Conservation (phyloP, 2,797 vertebrate genomes). For the Erpetoichthys calabaricus region DNA sequence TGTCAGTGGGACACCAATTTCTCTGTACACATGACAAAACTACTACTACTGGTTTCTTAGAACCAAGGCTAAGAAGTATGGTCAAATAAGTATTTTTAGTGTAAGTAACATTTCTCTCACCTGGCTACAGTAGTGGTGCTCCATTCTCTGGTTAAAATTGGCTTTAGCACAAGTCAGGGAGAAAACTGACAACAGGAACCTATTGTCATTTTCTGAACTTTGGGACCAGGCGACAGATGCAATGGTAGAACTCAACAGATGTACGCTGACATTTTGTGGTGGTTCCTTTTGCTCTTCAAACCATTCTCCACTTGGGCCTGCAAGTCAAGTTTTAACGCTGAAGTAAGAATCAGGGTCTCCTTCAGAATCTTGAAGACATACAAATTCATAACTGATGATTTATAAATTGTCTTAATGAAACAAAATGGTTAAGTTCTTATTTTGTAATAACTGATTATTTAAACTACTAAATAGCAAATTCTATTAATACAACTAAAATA, state of each 20-base stretch:
- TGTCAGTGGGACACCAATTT: no score
- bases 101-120: conserved; percentile 31
- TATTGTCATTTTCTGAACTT: conserved; percentile 42
- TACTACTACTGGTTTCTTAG: no score
- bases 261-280: conserved; percentile 60
- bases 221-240: conserved; percentile 69
- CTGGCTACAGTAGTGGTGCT: conserved; percentile 75
- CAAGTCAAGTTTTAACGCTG: not conserved
- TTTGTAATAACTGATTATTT: no score
- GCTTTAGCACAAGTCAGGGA: conserved; percentile 80
- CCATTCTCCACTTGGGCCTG: conserved; percentile 64
- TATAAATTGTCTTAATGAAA: no score
- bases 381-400: no score
- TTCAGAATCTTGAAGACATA: no score
- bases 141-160: conserved; percentile 76
- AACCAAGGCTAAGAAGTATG: not conserved
- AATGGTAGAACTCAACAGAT: conserved; percentile 62
- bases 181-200: conserved; percentile 71
- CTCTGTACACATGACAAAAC: no score
- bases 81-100: not conserved
- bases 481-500: no score
- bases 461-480: no score
- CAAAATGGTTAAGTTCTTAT: no score
- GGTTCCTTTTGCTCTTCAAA: conserved; percentile 72
- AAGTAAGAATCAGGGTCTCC: not conserved